A percentile compares a stretch with the other conserved stretches of the same genome.
Conservation (phyloP, 1,140 invertebrate genomes). For the Drosophila triauraria region DNA sequence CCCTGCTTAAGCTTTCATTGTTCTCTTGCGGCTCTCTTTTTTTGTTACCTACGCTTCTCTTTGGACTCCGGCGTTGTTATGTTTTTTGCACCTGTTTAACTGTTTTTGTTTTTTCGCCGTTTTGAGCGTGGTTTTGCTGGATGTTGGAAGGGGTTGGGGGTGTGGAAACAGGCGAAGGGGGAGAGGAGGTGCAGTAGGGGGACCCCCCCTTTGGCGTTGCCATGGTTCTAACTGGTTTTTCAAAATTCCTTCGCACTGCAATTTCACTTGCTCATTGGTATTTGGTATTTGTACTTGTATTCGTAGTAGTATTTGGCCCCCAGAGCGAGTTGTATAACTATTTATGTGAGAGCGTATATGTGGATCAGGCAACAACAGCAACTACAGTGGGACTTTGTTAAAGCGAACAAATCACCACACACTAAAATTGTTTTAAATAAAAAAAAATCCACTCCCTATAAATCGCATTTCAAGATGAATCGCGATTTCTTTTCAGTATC, state of each 20-base stretch:
- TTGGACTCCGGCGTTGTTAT: conserved; percentile 46
- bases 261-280: conserved; percentile 64
- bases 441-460: no score
- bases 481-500: neutral
- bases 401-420: neutral
- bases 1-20: conserved; percentile 17
- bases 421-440: no score
- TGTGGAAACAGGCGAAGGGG: conserved; percentile 1
- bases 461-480: no score
- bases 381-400: conserved; percentile 8
- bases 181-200: neutral
- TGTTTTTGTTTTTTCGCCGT: conserved; percentile 65
- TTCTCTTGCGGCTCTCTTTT: conserved; percentile 16
- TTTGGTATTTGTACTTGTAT: conserved; percentile 8
- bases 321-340: conserved; percentile 64
- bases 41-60: neutral
- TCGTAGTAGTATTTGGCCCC: conserved; percentile 35
- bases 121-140: conserved; percentile 12
- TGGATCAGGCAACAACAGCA: conserved; percentile 16
- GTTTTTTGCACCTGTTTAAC: conserved; percentile 79
- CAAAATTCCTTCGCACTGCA: conserved; percentile 66
- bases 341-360: conserved; percentile 19
- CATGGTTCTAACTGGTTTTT: conserved; percentile 71
- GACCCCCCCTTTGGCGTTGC: conserved; percentile 24
- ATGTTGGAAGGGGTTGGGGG: neutral